phyloP scores from a whole-genome alignment of 2,797 vertebrate species.

The Pyrocephalus nanus region DNA sequence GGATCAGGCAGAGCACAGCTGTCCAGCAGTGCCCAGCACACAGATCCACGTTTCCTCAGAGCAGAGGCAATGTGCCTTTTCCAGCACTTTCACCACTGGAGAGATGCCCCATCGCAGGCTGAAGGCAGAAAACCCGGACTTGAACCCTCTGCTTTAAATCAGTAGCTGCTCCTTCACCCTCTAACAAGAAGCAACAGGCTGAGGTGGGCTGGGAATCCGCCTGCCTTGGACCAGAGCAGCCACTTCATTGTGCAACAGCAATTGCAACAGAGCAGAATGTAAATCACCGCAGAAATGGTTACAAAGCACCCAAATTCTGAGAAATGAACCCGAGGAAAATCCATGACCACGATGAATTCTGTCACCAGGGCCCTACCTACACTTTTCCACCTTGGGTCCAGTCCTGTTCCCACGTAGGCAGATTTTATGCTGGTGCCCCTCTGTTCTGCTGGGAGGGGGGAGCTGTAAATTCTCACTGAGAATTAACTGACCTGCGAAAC shows the following conservation, averaged over 20 bases:
- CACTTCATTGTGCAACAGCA: constrained; percentile 30
- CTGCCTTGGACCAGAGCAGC: not conserved
- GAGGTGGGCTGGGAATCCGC: not conserved
- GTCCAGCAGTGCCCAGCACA: not conserved
- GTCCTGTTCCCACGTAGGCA: not conserved
- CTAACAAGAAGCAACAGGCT: constrained; percentile 53
- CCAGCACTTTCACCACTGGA: not conserved
- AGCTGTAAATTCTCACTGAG: not conserved
- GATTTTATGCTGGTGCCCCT: not conserved
- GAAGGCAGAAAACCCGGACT: not conserved
- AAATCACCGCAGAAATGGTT: not conserved
- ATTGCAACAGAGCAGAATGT: not conserved
- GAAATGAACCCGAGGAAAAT: not conserved
- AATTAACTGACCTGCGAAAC: constrained; percentile 2
- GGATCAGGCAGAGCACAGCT: not conserved
- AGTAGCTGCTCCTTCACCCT: constrained; percentile 1
- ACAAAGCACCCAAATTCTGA: not conserved
- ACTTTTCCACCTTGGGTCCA: not conserved
- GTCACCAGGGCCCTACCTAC: not conserved
- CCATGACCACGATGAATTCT: not conserved
- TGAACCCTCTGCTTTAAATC: not conserved
- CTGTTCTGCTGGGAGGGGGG: not conserved
- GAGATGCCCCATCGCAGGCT: not conserved
- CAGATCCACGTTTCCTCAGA: fast-evolving
- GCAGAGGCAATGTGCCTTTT: not conserved